Conservation (phyloP, 1,140 invertebrate genomes). For the Scaptodrosophila lebanonensis region DNA sequence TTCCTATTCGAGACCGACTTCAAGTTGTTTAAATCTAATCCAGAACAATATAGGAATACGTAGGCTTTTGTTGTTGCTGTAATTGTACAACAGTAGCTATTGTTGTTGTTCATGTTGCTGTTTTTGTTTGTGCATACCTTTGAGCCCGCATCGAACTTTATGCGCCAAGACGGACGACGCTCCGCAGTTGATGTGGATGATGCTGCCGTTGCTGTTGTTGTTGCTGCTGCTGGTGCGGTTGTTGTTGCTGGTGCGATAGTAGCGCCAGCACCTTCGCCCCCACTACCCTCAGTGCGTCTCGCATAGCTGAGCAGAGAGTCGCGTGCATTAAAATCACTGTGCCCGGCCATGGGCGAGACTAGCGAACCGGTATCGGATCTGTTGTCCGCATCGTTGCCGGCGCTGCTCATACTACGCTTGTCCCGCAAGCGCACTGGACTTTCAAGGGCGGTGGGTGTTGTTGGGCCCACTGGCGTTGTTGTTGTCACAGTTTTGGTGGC, state of each 20-base stretch:
- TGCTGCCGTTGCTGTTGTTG: constrained; percentile 17
- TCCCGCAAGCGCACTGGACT: constrained; percentile 74
- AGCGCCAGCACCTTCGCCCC: constrained; percentile 17
- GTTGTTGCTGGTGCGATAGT: constrained; percentile 10
- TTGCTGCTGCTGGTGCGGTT: neutral
- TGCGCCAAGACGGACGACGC: constrained; percentile 91
- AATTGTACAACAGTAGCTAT: too few species aligned
- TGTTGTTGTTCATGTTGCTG: constrained; percentile 21
- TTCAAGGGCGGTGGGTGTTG: constrained; percentile 44
- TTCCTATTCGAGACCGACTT: too few species aligned
- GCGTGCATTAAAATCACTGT: constrained; percentile 59
- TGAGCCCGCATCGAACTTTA: constrained; percentile 91
- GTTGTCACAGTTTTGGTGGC: constrained; percentile 12
- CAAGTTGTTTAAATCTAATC: too few species aligned
- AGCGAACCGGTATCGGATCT: constrained; percentile 48
- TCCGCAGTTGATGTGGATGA: constrained; percentile 78
- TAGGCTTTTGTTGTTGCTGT: constrained; percentile 26
- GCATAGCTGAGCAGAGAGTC: constrained; percentile 60
- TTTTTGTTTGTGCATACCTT: constrained; percentile 82
- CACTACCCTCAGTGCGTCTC: constrained; percentile 45
- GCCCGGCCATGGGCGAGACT: constrained; percentile 42
- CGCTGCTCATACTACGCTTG: constrained; percentile 49
- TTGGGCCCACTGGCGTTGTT: constrained; percentile 21
- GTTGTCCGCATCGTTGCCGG: constrained; percentile 43
- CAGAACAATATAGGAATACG: too few species aligned